These are phyloP conservation scores for Pseudoatta argentina DNA, from an alignment of 1,140 invertebrate species.

Conservation along the genomic window DNA sequence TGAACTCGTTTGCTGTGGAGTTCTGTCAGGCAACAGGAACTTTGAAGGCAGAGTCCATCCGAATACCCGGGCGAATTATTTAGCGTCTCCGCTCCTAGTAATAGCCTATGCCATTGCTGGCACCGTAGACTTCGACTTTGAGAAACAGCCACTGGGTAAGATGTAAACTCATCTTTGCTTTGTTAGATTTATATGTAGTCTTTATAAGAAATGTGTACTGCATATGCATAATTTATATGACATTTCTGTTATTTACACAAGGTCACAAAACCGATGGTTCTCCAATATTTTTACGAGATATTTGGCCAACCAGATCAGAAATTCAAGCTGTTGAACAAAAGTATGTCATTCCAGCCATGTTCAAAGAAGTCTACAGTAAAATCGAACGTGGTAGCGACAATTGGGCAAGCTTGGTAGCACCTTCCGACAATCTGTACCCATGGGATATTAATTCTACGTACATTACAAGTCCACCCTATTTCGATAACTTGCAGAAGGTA, in stretches of 20 bases:
- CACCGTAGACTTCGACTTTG: slow-evolving; percentile 97
- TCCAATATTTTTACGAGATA: slow-evolving; percentile 94
- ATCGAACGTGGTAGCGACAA: slow-evolving; percentile 94
- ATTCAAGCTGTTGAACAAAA: slow-evolving; percentile 96
- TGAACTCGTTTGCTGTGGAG: slow-evolving; percentile 97
- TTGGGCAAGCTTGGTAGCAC: slow-evolving; percentile 95
- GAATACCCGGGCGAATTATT: slow-evolving; percentile 97
- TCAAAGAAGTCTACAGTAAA: slow-evolving; percentile 95
- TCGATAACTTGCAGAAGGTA: slow-evolving; percentile 93
- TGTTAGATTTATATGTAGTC: neutral
- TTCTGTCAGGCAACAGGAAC: slow-evolving; percentile 98
- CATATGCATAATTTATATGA: neutral
- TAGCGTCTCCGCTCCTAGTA: slow-evolving; percentile 97
- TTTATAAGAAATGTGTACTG: neutral
- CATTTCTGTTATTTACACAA: slow-evolving; percentile 77
- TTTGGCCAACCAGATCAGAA: slow-evolving; percentile 97
- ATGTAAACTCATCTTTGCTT: neutral
- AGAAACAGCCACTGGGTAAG: slow-evolving; percentile 94
- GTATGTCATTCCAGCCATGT: slow-evolving; percentile 98
- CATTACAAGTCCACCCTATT: slow-evolving; percentile 99
- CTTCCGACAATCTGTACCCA: slow-evolving; percentile 94
- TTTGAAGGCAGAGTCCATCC: slow-evolving; percentile 99
- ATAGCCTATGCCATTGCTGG: slow-evolving; percentile 99
- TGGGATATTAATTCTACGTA: slow-evolving; percentile 98
- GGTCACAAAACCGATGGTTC: slow-evolving; percentile 91